A percentile compares a stretch with the other conserved stretches of the same genome.
These are phyloP conservation scores for Sebastes itinus DNA, from an alignment of 2,797 vertebrate genomes.

Conservation along the genomic window DNA sequence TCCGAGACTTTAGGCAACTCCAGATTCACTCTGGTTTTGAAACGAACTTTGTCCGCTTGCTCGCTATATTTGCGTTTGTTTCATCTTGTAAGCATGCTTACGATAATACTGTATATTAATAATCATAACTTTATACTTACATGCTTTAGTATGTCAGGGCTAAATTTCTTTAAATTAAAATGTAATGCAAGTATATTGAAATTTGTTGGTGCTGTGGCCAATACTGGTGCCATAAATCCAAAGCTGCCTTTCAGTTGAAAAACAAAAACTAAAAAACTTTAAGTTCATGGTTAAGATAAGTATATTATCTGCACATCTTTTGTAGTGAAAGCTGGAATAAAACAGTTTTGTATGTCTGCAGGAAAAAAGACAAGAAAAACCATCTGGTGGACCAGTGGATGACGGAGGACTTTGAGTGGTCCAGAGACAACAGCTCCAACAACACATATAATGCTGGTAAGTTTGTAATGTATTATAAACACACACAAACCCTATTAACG, in stretches of 20 bases:
- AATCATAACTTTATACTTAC: too few species aligned
- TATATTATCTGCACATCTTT: neutral
- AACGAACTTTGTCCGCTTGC: neutral
- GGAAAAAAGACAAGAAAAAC: constrained; percentile 34
- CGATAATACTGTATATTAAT: neutral
- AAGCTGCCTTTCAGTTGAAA: neutral
- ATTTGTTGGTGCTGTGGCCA: neutral
- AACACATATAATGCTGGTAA: neutral
- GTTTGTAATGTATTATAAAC: neutral
- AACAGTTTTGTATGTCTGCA: neutral
- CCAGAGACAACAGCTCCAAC: constrained; percentile 4
- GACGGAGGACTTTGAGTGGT: constrained; percentile 49
- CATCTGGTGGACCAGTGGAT: constrained; percentile 44
- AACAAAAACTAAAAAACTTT: neutral
- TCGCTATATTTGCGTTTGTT: too few species aligned
- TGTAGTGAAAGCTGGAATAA: neutral
- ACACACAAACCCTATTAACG: neutral
- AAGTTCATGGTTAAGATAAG: neutral
- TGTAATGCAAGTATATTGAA: neutral
- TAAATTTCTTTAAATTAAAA: neutral
- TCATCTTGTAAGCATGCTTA: too few species aligned
- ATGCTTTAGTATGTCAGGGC: neutral
- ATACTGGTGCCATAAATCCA: neutral
- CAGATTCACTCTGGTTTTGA: neutral
- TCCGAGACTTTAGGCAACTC: too few species aligned